A percentile compares a stretch with the other conserved stretches of the same genome.
These are phyloP conservation scores for Quadroppia sp. DNA, from an alignment of 2,888 invertebrate genomes.

Conservation along the genomic window DNA sequence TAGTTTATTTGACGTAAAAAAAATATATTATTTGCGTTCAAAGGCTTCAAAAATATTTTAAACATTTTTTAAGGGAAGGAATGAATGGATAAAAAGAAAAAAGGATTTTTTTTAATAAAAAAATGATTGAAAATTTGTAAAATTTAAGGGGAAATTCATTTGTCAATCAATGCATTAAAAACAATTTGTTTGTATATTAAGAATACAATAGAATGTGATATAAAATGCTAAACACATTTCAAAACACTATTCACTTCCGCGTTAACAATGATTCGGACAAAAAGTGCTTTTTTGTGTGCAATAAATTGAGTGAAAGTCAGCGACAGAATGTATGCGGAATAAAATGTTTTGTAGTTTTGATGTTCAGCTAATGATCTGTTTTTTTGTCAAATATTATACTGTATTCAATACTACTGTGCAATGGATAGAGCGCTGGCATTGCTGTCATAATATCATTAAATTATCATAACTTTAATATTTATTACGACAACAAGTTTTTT, in stretches of 20 bases:
- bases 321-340: neutral
- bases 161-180: too few species aligned
- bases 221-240: neutral
- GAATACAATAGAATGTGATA: neutral
- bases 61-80: too few species aligned
- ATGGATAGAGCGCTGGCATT: neutral
- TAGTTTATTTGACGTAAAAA: too few species aligned
- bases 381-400: neutral
- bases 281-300: neutral
- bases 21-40: too few species aligned
- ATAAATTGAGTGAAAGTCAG: neutral
- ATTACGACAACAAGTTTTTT: neutral
- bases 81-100: too few species aligned
- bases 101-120: neutral
- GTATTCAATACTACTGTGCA: neutral
- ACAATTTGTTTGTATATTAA: neutral
- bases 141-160: neutral
- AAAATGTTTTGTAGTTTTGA: neutral
- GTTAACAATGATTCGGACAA: conserved; percentile 10
- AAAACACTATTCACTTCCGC: conserved; percentile 10
- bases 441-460: neutral
- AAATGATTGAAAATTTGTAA: neutral
- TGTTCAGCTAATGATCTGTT: neutral
- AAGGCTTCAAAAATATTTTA: too few species aligned
- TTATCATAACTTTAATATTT: neutral